Evolutionary conservation across 2,888 invertebrate genomes (phyloP).

Genomic region (Cheilosia impressa): DNA sequence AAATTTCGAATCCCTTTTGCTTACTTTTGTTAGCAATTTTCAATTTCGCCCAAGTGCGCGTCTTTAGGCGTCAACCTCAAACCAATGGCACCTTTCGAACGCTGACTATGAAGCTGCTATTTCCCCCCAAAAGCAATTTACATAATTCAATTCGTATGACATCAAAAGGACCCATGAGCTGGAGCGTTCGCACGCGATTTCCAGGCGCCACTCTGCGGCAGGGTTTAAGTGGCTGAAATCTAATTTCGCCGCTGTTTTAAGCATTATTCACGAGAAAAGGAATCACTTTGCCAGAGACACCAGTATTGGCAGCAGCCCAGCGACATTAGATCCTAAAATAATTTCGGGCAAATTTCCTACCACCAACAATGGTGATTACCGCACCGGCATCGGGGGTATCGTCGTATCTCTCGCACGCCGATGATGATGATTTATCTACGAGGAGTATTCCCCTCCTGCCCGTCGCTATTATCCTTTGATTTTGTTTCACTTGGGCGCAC

Average conservation of each 20-base stretch:
- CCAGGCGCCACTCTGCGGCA: constrained; percentile 58
- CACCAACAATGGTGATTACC: constrained; percentile 68
- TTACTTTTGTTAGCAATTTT: constrained; percentile 67
- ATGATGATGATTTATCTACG: constrained; percentile 72
- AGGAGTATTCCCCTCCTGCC: neutral
- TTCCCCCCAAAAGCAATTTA: constrained; percentile 68
- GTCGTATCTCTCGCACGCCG: constrained; percentile 9
- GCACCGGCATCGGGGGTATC: neutral
- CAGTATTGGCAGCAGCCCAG: constrained; percentile 44
- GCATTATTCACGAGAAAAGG: constrained; percentile 54
- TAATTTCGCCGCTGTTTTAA: constrained; percentile 73
- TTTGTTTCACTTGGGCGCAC: constrained; percentile 57
- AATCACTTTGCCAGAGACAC: constrained; percentile 36
- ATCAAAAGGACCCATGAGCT: constrained; percentile 71
- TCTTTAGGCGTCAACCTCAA: constrained; percentile 12
- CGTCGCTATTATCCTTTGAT: constrained; percentile 68
- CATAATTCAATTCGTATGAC: constrained; percentile 75
- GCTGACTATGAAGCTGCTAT: constrained; percentile 27
- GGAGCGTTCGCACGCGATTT: constrained; percentile 64
- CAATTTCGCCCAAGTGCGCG: constrained; percentile 64
- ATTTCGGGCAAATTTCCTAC: constrained; percentile 74
- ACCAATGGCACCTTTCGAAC: neutral
- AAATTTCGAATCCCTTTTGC: constrained; percentile 71
- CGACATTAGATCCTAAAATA: constrained; percentile 66
- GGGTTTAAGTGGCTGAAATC: constrained; percentile 75